Conservation (phyloP, 92 coral and sea anemone genomes). For the Porites cylindrica region DNA sequence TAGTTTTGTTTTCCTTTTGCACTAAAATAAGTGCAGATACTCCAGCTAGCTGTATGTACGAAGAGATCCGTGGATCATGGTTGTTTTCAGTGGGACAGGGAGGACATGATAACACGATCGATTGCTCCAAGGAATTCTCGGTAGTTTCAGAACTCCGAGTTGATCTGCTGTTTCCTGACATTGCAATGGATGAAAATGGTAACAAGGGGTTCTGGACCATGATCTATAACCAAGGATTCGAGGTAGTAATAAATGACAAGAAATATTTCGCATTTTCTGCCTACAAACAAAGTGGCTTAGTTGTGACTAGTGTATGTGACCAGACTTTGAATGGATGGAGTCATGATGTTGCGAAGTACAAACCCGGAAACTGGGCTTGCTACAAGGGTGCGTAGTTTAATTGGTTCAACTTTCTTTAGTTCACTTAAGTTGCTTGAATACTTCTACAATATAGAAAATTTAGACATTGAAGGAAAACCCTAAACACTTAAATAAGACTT, state of each 20-base stretch:
- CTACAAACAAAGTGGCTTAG: conserved; percentile 36
- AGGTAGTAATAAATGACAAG: conserved; percentile 62
- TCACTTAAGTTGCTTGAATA: no score
- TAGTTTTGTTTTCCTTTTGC: no score
- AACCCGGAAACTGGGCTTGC: conserved; percentile 73
- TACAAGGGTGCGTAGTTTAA: conserved; percentile 58
- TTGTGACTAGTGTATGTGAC: conserved; percentile 68
- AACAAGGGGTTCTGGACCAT: conserved; percentile 83
- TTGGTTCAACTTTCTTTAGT: neutral
- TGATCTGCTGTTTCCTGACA: conserved; percentile 69
- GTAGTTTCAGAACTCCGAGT: conserved; percentile 44
- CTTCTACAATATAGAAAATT: no score
- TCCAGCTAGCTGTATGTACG: conserved; percentile 81
- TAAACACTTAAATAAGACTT: no score
- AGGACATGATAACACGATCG: conserved; percentile 60
- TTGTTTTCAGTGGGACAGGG: conserved; percentile 54
- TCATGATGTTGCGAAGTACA: conserved; percentile 53
- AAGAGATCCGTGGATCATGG: conserved; percentile 74
- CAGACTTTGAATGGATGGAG: conserved; percentile 77
- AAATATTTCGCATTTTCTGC: conserved; percentile 78
- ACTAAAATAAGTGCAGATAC: no score
- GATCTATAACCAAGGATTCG: conserved; percentile 85
- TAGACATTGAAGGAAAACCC: no score
- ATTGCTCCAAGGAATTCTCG: conserved; percentile 59
- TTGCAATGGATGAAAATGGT: conserved; percentile 62